phyloP scores from a whole-genome alignment of 2,797 vertebrate species.

The Rousettus madagascariensis region DNA sequence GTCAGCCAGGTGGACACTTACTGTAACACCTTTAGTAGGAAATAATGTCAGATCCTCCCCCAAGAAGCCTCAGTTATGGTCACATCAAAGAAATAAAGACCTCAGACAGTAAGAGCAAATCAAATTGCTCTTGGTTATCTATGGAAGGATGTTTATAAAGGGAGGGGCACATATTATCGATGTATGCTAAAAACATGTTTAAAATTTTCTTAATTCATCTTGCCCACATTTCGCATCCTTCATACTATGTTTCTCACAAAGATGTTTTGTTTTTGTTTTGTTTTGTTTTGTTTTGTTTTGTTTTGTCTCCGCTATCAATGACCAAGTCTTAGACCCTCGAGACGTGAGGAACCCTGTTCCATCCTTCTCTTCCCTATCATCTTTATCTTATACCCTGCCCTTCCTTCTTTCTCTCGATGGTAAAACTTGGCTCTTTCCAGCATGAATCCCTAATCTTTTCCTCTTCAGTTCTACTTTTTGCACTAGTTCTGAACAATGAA shows the following conservation, averaged over 20 bases:
- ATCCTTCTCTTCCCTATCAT: rapidly evolving
- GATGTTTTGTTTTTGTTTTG: neutral
- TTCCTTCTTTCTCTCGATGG: neutral
- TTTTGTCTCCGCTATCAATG: neutral
- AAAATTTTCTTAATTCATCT: neutral
- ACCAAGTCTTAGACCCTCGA: neutral
- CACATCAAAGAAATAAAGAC: neutral
- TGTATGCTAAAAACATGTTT: neutral
- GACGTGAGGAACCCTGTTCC: rapidly evolving
- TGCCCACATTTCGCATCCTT: neutral
- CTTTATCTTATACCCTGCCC: neutral
- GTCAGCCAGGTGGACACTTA: too few species aligned
- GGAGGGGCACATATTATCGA: neutral
- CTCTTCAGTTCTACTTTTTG: neutral
- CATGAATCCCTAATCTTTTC: neutral
- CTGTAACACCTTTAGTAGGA: too few species aligned
- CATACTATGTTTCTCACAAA: neutral
- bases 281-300: neutral
- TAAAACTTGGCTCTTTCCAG: neutral
- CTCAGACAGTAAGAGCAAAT: neutral
- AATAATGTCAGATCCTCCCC: too few species aligned
- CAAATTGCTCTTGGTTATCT: neutral
- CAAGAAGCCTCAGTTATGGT: neutral
- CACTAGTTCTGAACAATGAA: neutral
- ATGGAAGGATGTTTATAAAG: neutral